Evolutionary conservation across 2,113 vertebrate genomes (phyloP), one percentile per base, ranked within the genome.

Genomic region (Lonchura striata): DNA sequence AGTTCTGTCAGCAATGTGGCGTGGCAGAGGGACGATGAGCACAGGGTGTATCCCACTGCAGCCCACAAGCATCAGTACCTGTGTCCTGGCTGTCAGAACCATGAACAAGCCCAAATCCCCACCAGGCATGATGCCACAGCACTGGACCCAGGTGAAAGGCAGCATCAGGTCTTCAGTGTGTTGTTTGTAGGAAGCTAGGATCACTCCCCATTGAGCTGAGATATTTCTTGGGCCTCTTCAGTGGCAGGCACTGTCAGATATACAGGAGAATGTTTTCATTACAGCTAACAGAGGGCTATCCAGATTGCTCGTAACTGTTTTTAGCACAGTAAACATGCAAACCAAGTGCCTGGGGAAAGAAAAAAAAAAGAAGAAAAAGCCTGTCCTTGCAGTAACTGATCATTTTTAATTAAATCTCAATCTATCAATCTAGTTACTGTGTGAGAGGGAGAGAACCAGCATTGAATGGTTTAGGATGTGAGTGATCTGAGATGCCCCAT

Each of bases 291-390:
- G 95, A 97, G 95, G 94, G 94, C 94, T 93, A 94, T 92, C 94
- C 94, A 97, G 93, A 96, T 96, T 96, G 95, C 96, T 94, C 19
- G 72, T 90, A 97, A 95, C 96, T 96, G 95, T 96, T 96, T 96
- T 96, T 96, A 97, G 95, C 96, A 95, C 90, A 94, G 95, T 97
- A 97, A 97, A 97, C 93, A 97, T 86, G 76, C 74, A 96, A 96
- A 96, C 88, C 86, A 86, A 96, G 80, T 88, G 96, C 90, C 90
- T 86, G 56, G 56, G 61, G 60, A 82, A 81, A 94, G 15, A 60
- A 3, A 20, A 53, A 46, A 70, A 61, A 52, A 86, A 37, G 30
- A 72, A 52, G 1, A 49, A 94, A 83, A 93, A 85, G 52, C 64
- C 66, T 76, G 53, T 81, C 76, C 69, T 88, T 92, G 72, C 47